These are phyloP conservation scores for Lordiphosa andalusiaca DNA, from an alignment of 2,888 invertebrate species.

Conservation along the genomic window DNA sequence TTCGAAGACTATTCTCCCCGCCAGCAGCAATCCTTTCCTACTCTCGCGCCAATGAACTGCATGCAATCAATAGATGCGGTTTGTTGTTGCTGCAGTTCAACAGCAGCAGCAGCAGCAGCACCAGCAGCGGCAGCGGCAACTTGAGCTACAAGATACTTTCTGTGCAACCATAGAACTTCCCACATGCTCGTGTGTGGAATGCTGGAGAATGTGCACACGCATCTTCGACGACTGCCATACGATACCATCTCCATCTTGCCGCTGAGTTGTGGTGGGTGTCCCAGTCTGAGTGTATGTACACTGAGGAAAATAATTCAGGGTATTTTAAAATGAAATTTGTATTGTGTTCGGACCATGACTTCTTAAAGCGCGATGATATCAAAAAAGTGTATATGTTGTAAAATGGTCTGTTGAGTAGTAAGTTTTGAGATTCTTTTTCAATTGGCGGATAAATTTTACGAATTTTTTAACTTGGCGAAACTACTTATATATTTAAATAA, in stretches of 20 bases:
- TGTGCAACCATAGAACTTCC: constrained; percentile 63
- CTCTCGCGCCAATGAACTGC: constrained; percentile 63
- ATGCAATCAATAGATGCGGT: constrained; percentile 69
- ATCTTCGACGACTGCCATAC: constrained; percentile 62
- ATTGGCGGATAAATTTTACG: too few relatives aligned
- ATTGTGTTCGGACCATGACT: too few relatives aligned
- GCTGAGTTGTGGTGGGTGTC: constrained; percentile 33
- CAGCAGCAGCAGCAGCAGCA: constrained; percentile 29
- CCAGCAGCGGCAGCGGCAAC: constrained; percentile 37
- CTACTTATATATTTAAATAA: too few relatives aligned
- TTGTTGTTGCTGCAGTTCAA: constrained; percentile 15
- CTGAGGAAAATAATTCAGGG: too few relatives aligned
- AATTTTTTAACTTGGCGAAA: too few relatives aligned
- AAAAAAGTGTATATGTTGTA: too few relatives aligned
- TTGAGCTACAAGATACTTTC: constrained; percentile 68
- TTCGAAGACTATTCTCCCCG: constrained; percentile 3
- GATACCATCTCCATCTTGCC: constrained; percentile 16
- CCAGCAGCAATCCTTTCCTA: constrained; percentile 13
- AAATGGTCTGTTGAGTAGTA: too few relatives aligned
- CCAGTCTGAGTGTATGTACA: constrained; percentile 29
- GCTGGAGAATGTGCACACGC: constrained; percentile 73
- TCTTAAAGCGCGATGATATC: too few relatives aligned
- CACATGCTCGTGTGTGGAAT: constrained; percentile 59
- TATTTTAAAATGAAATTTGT: too few relatives aligned
- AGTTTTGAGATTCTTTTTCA: too few relatives aligned